These are phyloP conservation scores for Leptatherina wallacei DNA, from an alignment of 2,797 vertebrate species.

Conservation along the genomic window DNA sequence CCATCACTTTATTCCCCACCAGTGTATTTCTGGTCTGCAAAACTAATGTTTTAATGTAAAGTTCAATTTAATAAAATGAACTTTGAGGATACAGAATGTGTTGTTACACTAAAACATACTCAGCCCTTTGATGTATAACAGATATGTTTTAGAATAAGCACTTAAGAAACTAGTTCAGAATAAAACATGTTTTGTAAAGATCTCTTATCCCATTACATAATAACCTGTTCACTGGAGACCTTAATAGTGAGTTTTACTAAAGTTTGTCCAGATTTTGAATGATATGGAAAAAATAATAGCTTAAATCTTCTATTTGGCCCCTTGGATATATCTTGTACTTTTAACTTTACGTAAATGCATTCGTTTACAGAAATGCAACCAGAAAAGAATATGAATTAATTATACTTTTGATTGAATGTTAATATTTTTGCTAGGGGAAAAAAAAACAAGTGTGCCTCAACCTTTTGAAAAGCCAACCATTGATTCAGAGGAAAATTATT, in stretches of 20 bases:
- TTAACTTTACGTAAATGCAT: too few relatives aligned
- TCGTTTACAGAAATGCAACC: too few relatives aligned
- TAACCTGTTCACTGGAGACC: too few relatives aligned
- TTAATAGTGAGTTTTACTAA: too few relatives aligned
- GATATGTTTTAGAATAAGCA: background rate
- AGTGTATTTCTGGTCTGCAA: too few relatives aligned
- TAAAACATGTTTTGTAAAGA: background rate
- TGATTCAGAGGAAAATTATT: conserved; percentile 4
- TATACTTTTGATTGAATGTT: background rate
- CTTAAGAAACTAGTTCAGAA: background rate
- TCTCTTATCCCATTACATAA: too few relatives aligned
- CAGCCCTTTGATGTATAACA: background rate
- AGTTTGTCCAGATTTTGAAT: too few relatives aligned
- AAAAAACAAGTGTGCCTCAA: background rate
- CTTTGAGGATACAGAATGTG: background rate
- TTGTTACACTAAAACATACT: background rate
- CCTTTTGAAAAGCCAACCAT: conserved; percentile 3
- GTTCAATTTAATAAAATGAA: background rate
- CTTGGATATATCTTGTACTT: too few relatives aligned
- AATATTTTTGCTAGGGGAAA: background rate
- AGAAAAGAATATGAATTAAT: background rate
- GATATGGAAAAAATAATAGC: too few relatives aligned
- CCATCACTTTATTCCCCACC: background rate
- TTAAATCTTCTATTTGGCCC: too few relatives aligned
- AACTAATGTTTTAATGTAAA: background rate